Base-by-base conservation (phyloP, 2,888 invertebrate genomes). In the Fissipunctia ypsillon region DNA sequence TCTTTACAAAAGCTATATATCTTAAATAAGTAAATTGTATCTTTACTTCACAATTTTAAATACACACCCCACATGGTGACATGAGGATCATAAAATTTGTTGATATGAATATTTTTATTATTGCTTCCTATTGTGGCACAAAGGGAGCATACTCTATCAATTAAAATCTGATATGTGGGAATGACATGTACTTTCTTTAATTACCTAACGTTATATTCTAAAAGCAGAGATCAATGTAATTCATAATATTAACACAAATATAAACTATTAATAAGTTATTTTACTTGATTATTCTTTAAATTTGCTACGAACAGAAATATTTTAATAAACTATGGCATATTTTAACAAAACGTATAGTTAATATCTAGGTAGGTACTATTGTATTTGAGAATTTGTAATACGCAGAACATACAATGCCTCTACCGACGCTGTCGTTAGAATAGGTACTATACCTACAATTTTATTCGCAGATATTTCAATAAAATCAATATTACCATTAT, bases 81-180 rank as follows among this genome's bases (percentile, higher is more conserved):
- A 52, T 22, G 72, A 35, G 64, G 66, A 25, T 50, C 31, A 28
- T 71, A 56, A 31, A 50, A 43, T 66, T 73, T 50, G n/a, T 65
- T 83, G 84, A 85, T 87, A 85, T 84, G 85, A 80, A 68, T 74
- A 67, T 73, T 74, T 79, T 80, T 80, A 70, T 67, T 59, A 86
- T 87, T 90, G 91, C 90, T 90, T 90, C 88, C 86, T 90, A 88
- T 88, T 88, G 84, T 93, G 92, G 92, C 93, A 92, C 93, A 90
- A 89, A 86, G 88, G 91, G 92, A 93, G 91, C 89, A 88, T 83
- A 84, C 64, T 75, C 77, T 85, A 85, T 80, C 74, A 80, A 81
- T 84, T 85, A 82, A 82, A 75, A 72, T 84, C 84, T 92, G 93
- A 94, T 94, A 93, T 94, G 93, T 94, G 87, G 85, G 84, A 87